Percentiles rank a stretch among this genome's conserved stretches.
phyloP scores from a whole-genome alignment of 2,888 invertebrate species.

The Eristalinus sepulchralis region DNA sequence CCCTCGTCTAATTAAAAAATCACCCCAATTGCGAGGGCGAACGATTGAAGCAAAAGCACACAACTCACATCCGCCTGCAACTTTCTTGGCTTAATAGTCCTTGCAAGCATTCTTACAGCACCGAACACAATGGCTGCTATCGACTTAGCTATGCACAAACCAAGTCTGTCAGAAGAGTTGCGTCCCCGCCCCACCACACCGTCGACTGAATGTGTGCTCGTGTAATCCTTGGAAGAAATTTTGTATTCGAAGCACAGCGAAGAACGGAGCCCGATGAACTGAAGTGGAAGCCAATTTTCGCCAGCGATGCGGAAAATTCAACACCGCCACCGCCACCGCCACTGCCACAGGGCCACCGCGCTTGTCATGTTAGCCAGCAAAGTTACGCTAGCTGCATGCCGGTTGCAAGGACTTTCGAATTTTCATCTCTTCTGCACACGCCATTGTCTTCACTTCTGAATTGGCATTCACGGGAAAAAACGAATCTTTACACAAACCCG shows the following conservation, averaged over 20 bases:
- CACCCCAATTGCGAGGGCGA: conserved; percentile 3
- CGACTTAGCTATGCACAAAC: conserved; percentile 55
- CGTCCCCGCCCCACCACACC: background rate
- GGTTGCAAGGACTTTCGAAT: conserved; percentile 47
- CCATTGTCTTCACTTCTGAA: conserved; percentile 62
- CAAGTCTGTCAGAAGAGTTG: conserved; percentile 36
- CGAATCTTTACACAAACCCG: background rate
- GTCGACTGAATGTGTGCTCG: background rate
- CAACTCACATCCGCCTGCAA: conserved; percentile 30
- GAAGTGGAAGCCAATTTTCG: conserved; percentile 67
- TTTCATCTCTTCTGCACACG: conserved; percentile 37
- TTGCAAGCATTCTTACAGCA: conserved; percentile 43
- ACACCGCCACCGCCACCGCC: conserved; percentile 8
- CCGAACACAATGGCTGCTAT: conserved; percentile 39
- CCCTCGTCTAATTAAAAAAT: conserved; percentile 62
- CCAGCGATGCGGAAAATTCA: conserved; percentile 59
- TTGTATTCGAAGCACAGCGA: conserved; percentile 59
- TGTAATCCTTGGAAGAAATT: conserved; percentile 44
- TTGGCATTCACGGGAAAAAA: conserved; percentile 51
- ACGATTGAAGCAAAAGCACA: conserved; percentile 14
- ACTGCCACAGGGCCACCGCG: conserved; percentile 7
- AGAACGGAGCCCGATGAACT: conserved; percentile 56
- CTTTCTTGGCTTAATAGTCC: conserved; percentile 50
- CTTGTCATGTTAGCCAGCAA: conserved; percentile 4
- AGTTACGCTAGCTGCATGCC: conserved; percentile 28